Base-by-base conservation (phyloP, 2,113 vertebrate genomes). In the Gadus chalcogrammus region DNA sequence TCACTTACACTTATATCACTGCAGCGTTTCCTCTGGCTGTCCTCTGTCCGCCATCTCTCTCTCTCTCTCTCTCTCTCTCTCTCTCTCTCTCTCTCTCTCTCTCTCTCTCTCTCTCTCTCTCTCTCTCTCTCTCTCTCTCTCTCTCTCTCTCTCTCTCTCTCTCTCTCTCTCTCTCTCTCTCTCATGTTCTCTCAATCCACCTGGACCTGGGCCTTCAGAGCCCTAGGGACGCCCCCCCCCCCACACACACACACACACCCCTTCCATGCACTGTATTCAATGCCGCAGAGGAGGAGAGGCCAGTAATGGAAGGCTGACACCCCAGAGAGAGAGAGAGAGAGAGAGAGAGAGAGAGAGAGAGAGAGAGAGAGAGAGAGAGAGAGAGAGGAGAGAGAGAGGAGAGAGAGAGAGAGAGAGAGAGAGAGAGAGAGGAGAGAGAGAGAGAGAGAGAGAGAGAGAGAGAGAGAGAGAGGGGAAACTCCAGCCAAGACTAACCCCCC, bases 1-100 rank as follows among this genome's bases (percentile, higher is more conserved):
- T 42, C 38, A 42, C 38, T 42, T 31, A n/a, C n/a, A n/a, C 0
- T 52, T 71, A n/a, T n/a, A n/a, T n/a, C n/a, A n/a, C 78, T 81
- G 81, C 77, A 80, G 73, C 83, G 81, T 86, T 90, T 89, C 78
- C 89, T 89, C 87, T 90, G 87, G 83, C 74, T 76, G 59, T 22
- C 84, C 75, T 82, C 74, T 63, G 76, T 83, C 75, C 12, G 69
- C 77, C 74, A 69, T 72, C 53, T 70, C 8, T 70, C 76, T 78
- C 82, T 88, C 77, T 61, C 82, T 82, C 81, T 82, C 77, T 85
- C 27, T 64, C 27, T 35, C 52, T 53, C 17, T 67, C 20, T 48
- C n/a, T 67, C 42, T 53, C 17, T 24, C 35, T 67, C 12, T 67
- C 20, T 67, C 42, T 65, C n/a, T 65, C 31, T 35, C n/a, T 20